These are phyloP conservation scores for Therioaphis trifolii DNA, from an alignment of 2,888 invertebrate genomes.

Conservation along the genomic window DNA sequence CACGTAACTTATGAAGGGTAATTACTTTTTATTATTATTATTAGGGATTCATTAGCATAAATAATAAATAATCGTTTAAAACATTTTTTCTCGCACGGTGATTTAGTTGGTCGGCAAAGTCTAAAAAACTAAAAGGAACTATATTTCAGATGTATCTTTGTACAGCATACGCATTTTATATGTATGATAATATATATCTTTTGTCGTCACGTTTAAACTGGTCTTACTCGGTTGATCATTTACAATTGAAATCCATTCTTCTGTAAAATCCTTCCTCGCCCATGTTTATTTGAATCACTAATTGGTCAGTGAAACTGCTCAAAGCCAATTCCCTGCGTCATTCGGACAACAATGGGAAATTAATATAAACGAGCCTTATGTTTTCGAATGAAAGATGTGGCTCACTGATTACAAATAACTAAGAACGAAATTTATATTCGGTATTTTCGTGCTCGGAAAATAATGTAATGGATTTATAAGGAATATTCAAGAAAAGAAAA, in stretches of 20 bases:
- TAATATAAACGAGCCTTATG: not conserved
- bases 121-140: conserved; percentile 16
- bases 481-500: too few relatives aligned
- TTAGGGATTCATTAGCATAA: too few relatives aligned
- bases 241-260: not conserved
- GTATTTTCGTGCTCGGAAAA: too few relatives aligned
- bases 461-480: too few relatives aligned
- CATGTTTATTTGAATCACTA: not conserved
- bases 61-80: too few relatives aligned
- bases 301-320: conserved; percentile 13
- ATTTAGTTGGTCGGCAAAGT: not conserved
- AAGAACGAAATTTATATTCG: too few relatives aligned
- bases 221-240: conserved; percentile 22
- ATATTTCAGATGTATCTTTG: not conserved
- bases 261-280: not conserved
- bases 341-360: not conserved
- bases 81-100: too few relatives aligned
- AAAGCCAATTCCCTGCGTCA: not conserved
- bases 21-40: too few relatives aligned
- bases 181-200: not conserved
- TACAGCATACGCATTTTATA: not conserved
- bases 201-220: not conserved
- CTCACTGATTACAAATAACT: too few relatives aligned
- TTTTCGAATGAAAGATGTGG: too few relatives aligned
- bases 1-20: too few relatives aligned